Evolutionary conservation across 2,888 invertebrate species (phyloP).

Genomic region (Octodonta nipae): DNA sequence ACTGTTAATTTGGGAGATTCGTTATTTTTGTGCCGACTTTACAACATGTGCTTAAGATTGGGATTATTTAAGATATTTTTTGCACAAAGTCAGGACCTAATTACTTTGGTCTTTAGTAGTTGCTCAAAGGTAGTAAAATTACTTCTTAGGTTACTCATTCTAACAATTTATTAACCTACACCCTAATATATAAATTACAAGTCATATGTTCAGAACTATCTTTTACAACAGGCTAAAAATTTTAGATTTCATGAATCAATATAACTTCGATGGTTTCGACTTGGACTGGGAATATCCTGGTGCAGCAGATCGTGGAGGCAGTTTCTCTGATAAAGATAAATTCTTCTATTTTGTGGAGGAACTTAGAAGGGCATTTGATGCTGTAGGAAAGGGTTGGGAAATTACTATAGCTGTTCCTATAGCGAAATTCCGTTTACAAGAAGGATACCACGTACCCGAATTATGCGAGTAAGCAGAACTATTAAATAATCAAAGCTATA

Average conservation of each 20-base stretch:
- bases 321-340: constrained; percentile 68
- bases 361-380: constrained; percentile 62
- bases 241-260: constrained; percentile 58
- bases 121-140: too few species aligned
- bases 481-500: background rate
- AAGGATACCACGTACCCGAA: constrained; percentile 83
- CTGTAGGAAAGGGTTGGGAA: constrained; percentile 65
- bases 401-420: constrained; percentile 82
- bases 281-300: constrained; percentile 87
- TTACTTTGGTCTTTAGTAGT: too few species aligned
- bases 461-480: constrained; percentile 59
- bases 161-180: too few species aligned
- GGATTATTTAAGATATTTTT: too few species aligned
- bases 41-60: too few species aligned
- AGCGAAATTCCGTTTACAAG: constrained; percentile 73
- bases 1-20: too few species aligned
- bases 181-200: too few species aligned
- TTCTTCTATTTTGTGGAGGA: constrained; percentile 76
- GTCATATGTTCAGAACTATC: too few species aligned
- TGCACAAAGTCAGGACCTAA: too few species aligned
- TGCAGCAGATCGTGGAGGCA: constrained; percentile 74
- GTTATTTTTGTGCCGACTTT: too few species aligned
- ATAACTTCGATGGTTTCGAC: constrained; percentile 74
- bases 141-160: too few species aligned
- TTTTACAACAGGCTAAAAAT: background rate